These are phyloP conservation scores for Lomographa bimaculata DNA, from an alignment of 2,888 invertebrate species.

Conservation along the genomic window DNA sequence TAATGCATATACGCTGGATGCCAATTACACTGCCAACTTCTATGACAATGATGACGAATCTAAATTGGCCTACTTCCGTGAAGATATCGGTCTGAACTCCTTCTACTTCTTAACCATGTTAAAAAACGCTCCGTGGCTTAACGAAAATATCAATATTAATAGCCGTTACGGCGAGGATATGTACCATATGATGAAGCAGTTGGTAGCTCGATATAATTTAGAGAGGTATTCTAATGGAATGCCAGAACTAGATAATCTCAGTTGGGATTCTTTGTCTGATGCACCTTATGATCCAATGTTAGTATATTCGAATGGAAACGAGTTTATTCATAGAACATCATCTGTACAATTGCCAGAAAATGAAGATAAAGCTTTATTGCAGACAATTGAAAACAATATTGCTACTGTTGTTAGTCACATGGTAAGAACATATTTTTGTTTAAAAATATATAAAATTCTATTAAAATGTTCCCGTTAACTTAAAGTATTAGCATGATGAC, in stretches of 20 bases:
- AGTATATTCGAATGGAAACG: conserved; percentile 85
- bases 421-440: conserved; percentile 47
- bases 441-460: background rate
- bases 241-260: conserved; percentile 80
- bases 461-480: no score
- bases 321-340: conserved; percentile 82
- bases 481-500: background rate
- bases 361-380: conserved; percentile 49
- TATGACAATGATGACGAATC: conserved; percentile 77
- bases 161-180: conserved; percentile 84
- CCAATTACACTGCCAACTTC: conserved; percentile 68
- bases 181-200: conserved; percentile 86
- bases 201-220: conserved; percentile 87
- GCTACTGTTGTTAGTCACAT: conserved; percentile 53
- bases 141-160: conserved; percentile 58
- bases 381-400: conserved; percentile 65
- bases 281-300: conserved; percentile 84
- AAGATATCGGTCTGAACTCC: conserved; percentile 87
- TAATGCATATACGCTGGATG: conserved; percentile 61
- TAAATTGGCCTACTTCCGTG: conserved; percentile 87
- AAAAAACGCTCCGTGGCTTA: conserved; percentile 83
- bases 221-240: conserved; percentile 88
- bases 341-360: conserved; percentile 60
- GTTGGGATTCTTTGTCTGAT: conserved; percentile 73
- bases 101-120: conserved; percentile 84